phyloP scores from a whole-genome alignment of 2,888 invertebrate species.

The Caenorhabditis angaria region DNA sequence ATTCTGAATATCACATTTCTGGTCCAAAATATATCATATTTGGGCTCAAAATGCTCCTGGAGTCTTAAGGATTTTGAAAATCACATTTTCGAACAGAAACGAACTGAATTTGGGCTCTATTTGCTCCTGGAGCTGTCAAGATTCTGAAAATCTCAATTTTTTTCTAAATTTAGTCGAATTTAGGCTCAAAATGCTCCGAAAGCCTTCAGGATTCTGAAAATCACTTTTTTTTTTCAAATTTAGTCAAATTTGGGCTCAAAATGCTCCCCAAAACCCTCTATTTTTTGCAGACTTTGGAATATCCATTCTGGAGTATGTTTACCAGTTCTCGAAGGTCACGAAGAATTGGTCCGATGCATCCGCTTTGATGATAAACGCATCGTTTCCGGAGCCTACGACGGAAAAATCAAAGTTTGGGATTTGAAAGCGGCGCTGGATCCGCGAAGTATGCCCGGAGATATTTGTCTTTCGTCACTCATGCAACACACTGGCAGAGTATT shows the following conservation, averaged over 20 bases:
- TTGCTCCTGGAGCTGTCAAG: too few relatives aligned
- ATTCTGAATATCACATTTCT: too few relatives aligned
- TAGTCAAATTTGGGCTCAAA: too few relatives aligned
- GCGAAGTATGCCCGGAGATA: conserved; percentile 88
- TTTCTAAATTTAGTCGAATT: conserved; percentile 3
- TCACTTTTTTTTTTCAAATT: too few relatives aligned
- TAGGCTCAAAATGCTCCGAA: too few relatives aligned
- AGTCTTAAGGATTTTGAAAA: too few relatives aligned
- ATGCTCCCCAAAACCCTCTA: too few relatives aligned
- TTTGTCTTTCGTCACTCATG: conserved; percentile 95
- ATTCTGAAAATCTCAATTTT: not conserved
- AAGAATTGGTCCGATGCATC: conserved; percentile 97
- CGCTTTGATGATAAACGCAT: conserved; percentile 98
- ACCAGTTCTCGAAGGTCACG: conserved; percentile 95
- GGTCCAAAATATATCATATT: too few relatives aligned
- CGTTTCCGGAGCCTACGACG: conserved; percentile 99
- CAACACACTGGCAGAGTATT: conserved; percentile 99
- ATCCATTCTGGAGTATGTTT: conserved; percentile 83
- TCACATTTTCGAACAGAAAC: too few relatives aligned
- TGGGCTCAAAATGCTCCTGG: too few relatives aligned
- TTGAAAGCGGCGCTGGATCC: conserved; percentile 97
- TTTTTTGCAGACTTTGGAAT: conserved; percentile 79
- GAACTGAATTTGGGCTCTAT: not conserved
- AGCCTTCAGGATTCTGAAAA: too few relatives aligned
- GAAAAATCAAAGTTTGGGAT: conserved; percentile 99